phyloP scores from a whole-genome alignment of 1,140 invertebrate genomes.

The Trichonephila clavata region DNA sequence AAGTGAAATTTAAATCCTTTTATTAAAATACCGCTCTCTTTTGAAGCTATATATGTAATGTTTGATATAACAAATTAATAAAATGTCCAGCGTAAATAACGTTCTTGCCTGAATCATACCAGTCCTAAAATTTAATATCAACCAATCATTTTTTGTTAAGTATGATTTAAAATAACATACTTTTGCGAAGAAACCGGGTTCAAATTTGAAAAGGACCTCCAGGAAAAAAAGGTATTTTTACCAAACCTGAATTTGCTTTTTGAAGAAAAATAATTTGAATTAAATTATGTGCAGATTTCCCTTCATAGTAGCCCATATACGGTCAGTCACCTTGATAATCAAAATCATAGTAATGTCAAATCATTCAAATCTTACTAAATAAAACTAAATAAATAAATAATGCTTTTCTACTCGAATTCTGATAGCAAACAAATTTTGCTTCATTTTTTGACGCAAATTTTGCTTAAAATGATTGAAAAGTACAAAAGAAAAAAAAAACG shows the following conservation, averaged over 20 bases:
- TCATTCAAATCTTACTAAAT: neutral
- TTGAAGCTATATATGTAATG: neutral
- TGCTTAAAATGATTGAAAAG: neutral
- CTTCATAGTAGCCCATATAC: neutral
- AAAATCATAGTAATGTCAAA: neutral
- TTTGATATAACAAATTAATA: neutral
- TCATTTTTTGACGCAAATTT: neutral
- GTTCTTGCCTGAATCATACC: neutral
- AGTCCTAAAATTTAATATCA: neutral
- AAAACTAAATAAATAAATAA: slow-evolving; percentile 14
- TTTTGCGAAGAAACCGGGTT: neutral
- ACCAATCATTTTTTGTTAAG: neutral
- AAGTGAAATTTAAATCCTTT: neutral
- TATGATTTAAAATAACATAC: neutral
- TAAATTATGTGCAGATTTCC: neutral
- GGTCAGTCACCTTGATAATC: slow-evolving; percentile 3
- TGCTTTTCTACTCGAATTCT: neutral
- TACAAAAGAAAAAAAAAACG: neutral
- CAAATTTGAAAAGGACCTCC: neutral
- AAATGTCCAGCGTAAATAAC: neutral
- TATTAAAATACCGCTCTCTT: neutral
- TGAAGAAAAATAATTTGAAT: neutral
- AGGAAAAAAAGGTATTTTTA: neutral
- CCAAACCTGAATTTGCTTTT: neutral
- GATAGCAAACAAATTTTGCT: neutral